A percentile compares a stretch with the other conserved stretches of the same genome.
Evolutionary conservation across 2,797 vertebrate genomes (phyloP).

Genomic region (Anolis apletophallus): DNA sequence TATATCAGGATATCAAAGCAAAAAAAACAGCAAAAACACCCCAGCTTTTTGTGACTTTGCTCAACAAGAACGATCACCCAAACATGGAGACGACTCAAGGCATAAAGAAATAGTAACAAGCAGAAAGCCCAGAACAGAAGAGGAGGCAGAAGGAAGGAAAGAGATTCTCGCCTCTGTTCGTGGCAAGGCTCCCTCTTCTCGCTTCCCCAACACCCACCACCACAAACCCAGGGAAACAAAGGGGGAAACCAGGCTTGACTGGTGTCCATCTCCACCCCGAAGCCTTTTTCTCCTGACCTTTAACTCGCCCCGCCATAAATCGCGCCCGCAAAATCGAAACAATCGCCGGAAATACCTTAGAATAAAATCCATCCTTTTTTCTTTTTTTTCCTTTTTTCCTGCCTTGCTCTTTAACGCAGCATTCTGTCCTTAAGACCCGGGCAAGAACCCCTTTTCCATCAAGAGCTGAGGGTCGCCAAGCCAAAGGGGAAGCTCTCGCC

Average conservation of each 20-base stretch:
- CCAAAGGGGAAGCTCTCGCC: constrained; percentile 74
- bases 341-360: constrained; percentile 99
- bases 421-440: constrained; percentile 78
- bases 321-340: constrained; percentile 91
- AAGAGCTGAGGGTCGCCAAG: constrained; percentile 74
- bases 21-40: background rate
- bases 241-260: constrained; percentile 73
- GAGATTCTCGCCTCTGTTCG: constrained; percentile 63
- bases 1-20: background rate
- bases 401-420: constrained; percentile 75
- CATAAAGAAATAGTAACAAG: constrained; percentile 54
- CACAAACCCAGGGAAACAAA: constrained; percentile 79
- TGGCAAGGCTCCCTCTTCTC: constrained; percentile 60
- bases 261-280: constrained; percentile 68
- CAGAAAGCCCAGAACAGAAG: constrained; percentile 54
- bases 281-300: constrained; percentile 88
- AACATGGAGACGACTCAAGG: constrained; percentile 54
- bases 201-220: constrained; percentile 69
- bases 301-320: constrained; percentile 91
- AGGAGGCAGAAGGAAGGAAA: constrained; percentile 56
- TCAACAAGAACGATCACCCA: constrained; percentile 63
- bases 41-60: constrained; percentile 18
- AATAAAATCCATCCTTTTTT: constrained; percentile 96
- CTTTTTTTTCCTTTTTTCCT: background rate
- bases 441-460: constrained; percentile 79